phyloP scores from a whole-genome alignment of 2,888 invertebrate genomes.

The Temnothorax unifasciatus region DNA sequence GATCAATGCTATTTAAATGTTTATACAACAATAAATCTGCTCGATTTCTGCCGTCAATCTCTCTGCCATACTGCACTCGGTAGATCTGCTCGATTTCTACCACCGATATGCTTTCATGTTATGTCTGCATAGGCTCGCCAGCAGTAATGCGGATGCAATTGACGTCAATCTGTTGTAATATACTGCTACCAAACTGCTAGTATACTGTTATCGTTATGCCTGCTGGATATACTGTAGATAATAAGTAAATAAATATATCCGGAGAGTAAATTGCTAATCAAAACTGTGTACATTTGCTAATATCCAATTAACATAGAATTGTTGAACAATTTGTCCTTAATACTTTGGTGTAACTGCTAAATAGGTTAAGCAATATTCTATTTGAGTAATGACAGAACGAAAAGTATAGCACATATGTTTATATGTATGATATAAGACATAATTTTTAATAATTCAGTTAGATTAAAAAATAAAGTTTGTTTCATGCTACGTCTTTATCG shows the following conservation, averaged over 20 bases:
- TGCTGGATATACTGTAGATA: not conserved
- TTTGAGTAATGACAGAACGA: not conserved
- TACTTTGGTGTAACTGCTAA: not conserved
- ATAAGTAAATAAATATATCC: slow-evolving; percentile 18
- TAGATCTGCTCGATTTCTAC: slow-evolving; percentile 5
- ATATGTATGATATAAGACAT: not conserved
- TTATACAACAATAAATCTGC: slow-evolving; percentile 21
- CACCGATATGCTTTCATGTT: slow-evolving; percentile 24
- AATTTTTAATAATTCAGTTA: not conserved
- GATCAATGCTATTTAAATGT: not conserved
- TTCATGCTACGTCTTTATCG: not conserved
- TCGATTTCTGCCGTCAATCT: slow-evolving; percentile 4
- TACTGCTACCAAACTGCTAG: not conserved
- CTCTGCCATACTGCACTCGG: not conserved
- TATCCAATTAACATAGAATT: not conserved
- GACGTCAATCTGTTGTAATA: slow-evolving; percentile 23
- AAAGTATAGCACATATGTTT: not conserved
- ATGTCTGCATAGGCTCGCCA: slow-evolving; percentile 24
- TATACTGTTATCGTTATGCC: slow-evolving; percentile 10
- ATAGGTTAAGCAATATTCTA: not conserved
- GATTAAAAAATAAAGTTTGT: not conserved
- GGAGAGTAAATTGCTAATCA: not conserved
- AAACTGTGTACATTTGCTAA: not conserved
- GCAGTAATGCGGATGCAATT: slow-evolving; percentile 25
- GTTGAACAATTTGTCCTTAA: not conserved